Base-by-base conservation (phyloP, 2,113 vertebrate species). In the Rattus rattus region DNA sequence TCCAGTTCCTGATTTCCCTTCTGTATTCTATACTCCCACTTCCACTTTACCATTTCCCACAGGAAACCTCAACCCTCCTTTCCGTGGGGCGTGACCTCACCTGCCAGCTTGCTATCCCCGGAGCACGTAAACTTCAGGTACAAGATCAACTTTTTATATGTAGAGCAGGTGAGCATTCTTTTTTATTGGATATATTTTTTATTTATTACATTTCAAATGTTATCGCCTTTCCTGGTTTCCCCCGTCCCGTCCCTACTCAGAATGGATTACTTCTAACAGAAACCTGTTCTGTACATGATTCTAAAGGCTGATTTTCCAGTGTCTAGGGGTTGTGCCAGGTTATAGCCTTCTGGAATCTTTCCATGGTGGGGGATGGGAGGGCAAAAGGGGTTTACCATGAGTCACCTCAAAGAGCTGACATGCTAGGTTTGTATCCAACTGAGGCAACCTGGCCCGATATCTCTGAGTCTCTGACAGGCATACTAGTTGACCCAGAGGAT, bases 351-450 rank as follows among this genome's bases (percentile, higher is more conserved):
- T 43, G 4, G 10, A 39, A 17, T 17, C n/a, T n/a, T 67, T 28
- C 52, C 47, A 43, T 36, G 7, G 73, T 30, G 0, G 20, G 43
- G 88, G 17, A 10, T 14, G 7, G 11, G 36, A 20, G 7, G 17
- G 3, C 8, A 4, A 52, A 20, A 77, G 19, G 12, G 47, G 47
- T 0, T 19, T 7, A n/a, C n/a, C 17, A 5, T 7, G 16, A 7
- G 4, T 39, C 10, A 0, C 17, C 10, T 3, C 11, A 43, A 26
- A 67, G 43, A 36, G 6, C 14, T 17, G 1, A 9, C 47, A 7
- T 5, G 9, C 20, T 13, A 12, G 2, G 9, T 17, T 24, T 14
- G 10, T 11, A 36, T 65, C 19, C 47, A 43, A 10, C 14, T 22
- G 24, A 61, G 39, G 11, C 61, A 36, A 26, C n/a, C 1, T 19